These are phyloP conservation scores for Amblyornis subalaris DNA, from an alignment of 2,113 vertebrate species.

Conservation along the genomic window DNA sequence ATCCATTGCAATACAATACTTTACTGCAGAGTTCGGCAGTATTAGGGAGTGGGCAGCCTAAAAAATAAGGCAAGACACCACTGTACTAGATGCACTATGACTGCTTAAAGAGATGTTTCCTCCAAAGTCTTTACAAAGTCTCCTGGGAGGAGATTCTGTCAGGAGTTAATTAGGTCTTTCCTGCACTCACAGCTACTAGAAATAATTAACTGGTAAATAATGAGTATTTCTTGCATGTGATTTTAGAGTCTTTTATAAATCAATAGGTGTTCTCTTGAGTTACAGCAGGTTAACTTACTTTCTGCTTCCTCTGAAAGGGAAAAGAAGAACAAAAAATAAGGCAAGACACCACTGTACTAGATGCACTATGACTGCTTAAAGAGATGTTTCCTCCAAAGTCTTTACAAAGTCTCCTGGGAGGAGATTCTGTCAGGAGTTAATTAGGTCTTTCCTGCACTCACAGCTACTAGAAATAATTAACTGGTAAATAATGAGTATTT, in stretches of 20 bases:
- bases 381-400: background rate
- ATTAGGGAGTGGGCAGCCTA: background rate
- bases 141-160: background rate
- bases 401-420: background rate
- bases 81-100: background rate
- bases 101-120: background rate
- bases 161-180: background rate
- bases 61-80: background rate
- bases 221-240: background rate
- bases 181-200: background rate
- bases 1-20: background rate
- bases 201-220: background rate
- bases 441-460: background rate
- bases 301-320: background rate
- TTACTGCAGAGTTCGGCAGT: background rate
- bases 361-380: background rate
- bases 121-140: background rate
- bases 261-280: background rate
- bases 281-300: background rate
- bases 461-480: background rate
- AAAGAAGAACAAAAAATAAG: background rate
- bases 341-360: background rate
- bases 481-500: background rate
- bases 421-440: background rate
- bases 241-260: background rate